Evolutionary conservation across 92 coral and sea anemone genomes (phyloP).

Genomic region (Umimayanthus kanabou): DNA sequence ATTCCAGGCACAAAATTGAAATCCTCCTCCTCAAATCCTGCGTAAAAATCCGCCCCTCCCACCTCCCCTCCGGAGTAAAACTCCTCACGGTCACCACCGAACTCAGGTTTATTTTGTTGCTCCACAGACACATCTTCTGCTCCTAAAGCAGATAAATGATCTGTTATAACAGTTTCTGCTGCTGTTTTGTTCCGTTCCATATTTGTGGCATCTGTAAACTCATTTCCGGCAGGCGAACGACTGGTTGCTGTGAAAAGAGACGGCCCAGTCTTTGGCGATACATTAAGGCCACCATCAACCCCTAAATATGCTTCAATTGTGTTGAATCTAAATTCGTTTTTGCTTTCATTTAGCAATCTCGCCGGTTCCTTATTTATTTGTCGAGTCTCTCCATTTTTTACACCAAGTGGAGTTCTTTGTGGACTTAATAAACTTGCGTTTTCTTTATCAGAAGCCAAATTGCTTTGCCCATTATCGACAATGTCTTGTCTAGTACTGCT

Average conservation of each 20-base stretch:
- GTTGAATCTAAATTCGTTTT: slow-evolving; percentile 22
- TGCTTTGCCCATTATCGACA: neutral
- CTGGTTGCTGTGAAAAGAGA: neutral
- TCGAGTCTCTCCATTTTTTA: neutral
- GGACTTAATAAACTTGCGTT: neutral
- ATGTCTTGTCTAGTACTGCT: neutral
- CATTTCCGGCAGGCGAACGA: neutral
- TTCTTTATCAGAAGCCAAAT: neutral
- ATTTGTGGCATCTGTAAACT: neutral
- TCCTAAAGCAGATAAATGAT: neutral
- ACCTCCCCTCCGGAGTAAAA: slow-evolving; percentile 29
- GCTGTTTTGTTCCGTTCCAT: neutral
- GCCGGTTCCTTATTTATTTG: neutral
- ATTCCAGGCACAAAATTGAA: slow-evolving; percentile 96
- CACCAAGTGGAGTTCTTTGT: neutral
- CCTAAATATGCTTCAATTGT: slow-evolving; percentile 44
- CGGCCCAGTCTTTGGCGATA: neutral
- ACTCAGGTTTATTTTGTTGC: neutral
- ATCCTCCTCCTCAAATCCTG: slow-evolving; percentile 75
- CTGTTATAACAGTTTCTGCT: neutral
- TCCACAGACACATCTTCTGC: neutral
- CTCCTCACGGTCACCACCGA: slow-evolving; percentile 32
- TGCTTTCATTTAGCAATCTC: neutral
- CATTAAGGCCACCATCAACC: neutral
- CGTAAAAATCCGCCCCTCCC: slow-evolving; percentile 26